Percentiles rank a stretch among this genome's conserved stretches.
Evolutionary conservation across 2,797 vertebrate genomes (phyloP).

Genomic region (Anguilla anguilla): DNA sequence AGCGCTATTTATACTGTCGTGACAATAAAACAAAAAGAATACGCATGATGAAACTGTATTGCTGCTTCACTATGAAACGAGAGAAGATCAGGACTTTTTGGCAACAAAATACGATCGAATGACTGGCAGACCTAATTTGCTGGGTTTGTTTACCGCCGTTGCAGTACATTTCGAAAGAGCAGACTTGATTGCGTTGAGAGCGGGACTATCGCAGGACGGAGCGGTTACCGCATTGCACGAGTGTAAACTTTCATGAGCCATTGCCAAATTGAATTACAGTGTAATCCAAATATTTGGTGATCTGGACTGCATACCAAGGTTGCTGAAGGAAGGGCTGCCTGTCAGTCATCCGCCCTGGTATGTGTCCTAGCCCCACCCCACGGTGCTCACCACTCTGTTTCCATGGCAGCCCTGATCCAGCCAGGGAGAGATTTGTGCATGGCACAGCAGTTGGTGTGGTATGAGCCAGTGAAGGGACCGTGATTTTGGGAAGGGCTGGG

Average conservation of each 20-base stretch:
- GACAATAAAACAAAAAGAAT: neutral
- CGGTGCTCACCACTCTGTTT: conserved; percentile 2
- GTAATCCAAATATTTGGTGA: conserved; percentile 23
- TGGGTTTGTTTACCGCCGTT: neutral
- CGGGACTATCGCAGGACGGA: neutral
- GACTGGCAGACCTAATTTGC: neutral
- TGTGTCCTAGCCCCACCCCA: neutral
- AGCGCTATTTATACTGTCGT: neutral
- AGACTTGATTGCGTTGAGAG: neutral
- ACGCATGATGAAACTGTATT: neutral
- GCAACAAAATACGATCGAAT: neutral
- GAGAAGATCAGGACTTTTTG: neutral
- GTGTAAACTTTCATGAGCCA: neutral
- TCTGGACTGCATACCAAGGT: neutral
- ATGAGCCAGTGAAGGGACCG: neutral
- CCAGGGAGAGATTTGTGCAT: neutral
- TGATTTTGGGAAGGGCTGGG: neutral
- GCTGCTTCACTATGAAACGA: neutral
- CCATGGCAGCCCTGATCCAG: conserved; percentile 11
- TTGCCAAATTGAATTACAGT: conserved; percentile 1
- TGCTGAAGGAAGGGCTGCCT: neutral
- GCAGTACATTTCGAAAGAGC: neutral
- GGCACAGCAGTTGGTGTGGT: conserved; percentile 14
- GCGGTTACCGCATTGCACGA: neutral
- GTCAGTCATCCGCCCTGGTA: neutral